These are phyloP conservation scores for Drosophila mettleri DNA, from an alignment of 2,888 invertebrate species.

Conservation along the genomic window DNA sequence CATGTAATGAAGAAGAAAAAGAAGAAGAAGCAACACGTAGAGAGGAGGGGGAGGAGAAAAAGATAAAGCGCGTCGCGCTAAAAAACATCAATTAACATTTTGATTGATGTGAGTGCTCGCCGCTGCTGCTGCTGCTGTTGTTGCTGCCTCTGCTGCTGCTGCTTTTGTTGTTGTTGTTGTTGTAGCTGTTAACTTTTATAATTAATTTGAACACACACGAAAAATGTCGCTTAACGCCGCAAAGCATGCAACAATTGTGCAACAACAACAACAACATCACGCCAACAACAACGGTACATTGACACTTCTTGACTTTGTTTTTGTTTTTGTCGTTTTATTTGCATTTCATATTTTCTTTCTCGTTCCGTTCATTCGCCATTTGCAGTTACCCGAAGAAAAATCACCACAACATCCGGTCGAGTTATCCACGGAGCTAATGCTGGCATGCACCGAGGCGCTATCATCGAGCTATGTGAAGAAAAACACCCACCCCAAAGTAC, in stretches of 20 bases:
- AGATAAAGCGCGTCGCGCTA: conserved; percentile 51
- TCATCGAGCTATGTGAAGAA: conserved; percentile 84
- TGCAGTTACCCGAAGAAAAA: conserved; percentile 85
- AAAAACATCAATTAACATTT: conserved; percentile 76
- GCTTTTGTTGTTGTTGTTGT: conserved; percentile 40
- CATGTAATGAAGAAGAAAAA: conserved; percentile 65
- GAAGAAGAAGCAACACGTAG: conserved; percentile 2
- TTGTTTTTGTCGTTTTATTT: conserved; percentile 13
- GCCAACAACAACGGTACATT: conserved; percentile 23
- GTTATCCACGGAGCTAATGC: conserved; percentile 85
- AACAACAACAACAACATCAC: conserved; percentile 19
- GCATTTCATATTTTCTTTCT: conserved; percentile 25
- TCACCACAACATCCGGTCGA: conserved; percentile 85
- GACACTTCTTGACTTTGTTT: conserved; percentile 48
- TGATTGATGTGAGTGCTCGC: conserved; percentile 64
- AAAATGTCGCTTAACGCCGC: conserved; percentile 49
- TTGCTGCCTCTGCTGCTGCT: conserved; percentile 38
- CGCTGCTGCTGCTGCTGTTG: conserved; percentile 13
- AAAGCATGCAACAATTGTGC: conserved; percentile 77
- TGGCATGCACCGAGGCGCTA: conserved; percentile 85
- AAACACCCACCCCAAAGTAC: conserved; percentile 84
- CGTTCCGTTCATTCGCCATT: conserved; percentile 40
- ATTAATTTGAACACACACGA: conserved; percentile 64
- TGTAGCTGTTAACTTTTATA: conserved; percentile 62
- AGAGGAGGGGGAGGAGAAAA: conserved; percentile 3